Base-by-base conservation (phyloP, 2,888 invertebrate genomes). In the Azorinus chamasolen region DNA sequence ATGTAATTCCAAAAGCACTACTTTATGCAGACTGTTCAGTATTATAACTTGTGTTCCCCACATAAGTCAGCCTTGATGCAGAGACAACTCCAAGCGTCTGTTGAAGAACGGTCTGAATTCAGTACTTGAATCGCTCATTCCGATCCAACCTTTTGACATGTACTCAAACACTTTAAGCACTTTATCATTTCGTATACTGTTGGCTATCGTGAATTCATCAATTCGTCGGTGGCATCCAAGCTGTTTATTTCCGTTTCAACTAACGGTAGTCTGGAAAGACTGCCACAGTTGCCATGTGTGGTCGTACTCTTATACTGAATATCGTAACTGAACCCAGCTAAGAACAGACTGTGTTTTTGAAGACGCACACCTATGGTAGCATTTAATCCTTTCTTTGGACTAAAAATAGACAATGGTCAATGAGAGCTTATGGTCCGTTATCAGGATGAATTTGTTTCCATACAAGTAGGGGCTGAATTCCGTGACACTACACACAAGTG, bases 401-500 rank as follows among this genome's bases (percentile, higher is more conserved):
- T 71, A 32, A 76, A 69, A 3, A 83, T 70, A 1, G 50, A 48
- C 14, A 48, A 22, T 8, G 83, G 50, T 39, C n/a, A n/a, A n/a
- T n/a, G n/a, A n/a, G n/a, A 80, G 78, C 32, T 76, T 54, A 53
- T 84, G 80, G 62, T 83, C 81, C 3, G 81, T 79, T 12, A 72
- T 14, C 27, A 84, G 55, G 10, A 90, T 92, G 73, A 94, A 94
- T 16, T 85, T 76, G 14, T 90, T 78, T 2, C 93, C 93, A 63
- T 82, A 91, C 0, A 94, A 57, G 76, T 91, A 93, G 24, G 89
- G 84, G 57, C 92, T 90, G 79, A 93, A 93, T 76, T 91, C 91
- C 43, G 88, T 87, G 0, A 93, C 87, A 6, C 91, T 12, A 90
- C 93, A 79, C 83, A 93, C 87, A 10, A 94, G 72, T 16, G 90